Base-by-base conservation (phyloP, 2,888 invertebrate genomes). In the Dolichomitus sp. region DNA sequence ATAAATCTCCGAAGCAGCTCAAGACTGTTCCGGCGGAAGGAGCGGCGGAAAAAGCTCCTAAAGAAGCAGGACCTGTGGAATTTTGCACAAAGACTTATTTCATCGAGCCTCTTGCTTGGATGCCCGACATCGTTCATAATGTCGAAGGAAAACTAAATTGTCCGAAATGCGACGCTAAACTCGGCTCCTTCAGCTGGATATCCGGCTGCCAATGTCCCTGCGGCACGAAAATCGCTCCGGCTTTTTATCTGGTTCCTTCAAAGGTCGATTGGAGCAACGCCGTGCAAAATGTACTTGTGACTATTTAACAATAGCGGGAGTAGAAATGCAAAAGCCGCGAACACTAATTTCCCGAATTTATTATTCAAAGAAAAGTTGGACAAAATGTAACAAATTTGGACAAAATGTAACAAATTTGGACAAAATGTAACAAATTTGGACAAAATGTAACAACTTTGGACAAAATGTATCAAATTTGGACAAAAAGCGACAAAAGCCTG, bases 151-250 rank as follows among this genome's bases (percentile, higher is more conserved):
- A 98, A 94, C 95, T 99, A 84, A 95, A 96, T 93, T 97, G 98
- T 93, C 97, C 98, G 63, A 97, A 97, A 93, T 98, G 98, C 91
- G 94, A 94, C 80, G 96, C 96, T 82, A 98, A 98, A 94, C 95
- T 98, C 82, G 99, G 98, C 37, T 97, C 97, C 79, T 98, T 97
- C 93, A 98, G 97, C 93, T 98, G 98, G 99, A 95, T 97, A 80
- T 45, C 94, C 95, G 97, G 98, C 74, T 98, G 97, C 89, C 97
- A 97, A 88, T 98, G 98, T 93, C 98, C 98, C 0, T 99, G 98
- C 93, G 98, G 98, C 0, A 96, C 97, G 84, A 97, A 97, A 94
- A 97, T 98, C 81, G 97, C 98, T 14, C 98, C 98, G 0, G 98
- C 98, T 30, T 99, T 98, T 94, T 98, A 98, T 94, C 95, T 99